Evolutionary conservation across 2,888 invertebrate species (phyloP), one percentile per base, ranked within the genome.

Genomic region (Acleris emargana): DNA sequence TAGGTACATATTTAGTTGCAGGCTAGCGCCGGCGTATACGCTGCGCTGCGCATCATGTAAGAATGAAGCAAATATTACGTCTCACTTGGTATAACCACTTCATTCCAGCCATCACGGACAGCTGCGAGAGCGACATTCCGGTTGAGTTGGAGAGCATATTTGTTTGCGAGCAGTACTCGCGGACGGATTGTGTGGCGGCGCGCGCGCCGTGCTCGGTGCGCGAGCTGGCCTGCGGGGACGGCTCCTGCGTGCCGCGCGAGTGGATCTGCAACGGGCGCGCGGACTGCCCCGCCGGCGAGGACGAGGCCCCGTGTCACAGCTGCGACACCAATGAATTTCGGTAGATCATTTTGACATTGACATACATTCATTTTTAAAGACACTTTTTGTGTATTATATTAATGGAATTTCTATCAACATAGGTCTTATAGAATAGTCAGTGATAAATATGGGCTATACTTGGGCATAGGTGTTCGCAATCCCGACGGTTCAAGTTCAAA

Each of bases 231-330:
- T 95, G 95, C 70, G 77, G 81, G 0, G 95, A 95, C 72, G 93
- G 93, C 0, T 88, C 93, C 7, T 95, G 95, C 76, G 91, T 95
- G 53, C 94, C 94, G 0, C 77, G 90, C 11, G 93, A 94, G 68
- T 95, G 95, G 94, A 84, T 94, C 54, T 95, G 95, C 75, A 95
- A 95, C 71, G 93, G 94, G 2, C 93, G 93, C 16, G 82, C 83
- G 1, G 95, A 95, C 76, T 95, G 95, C 69, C 83, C 91, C 5
- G 93, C 90, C 68, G 94, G 94, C 0, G 94, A 95, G 32, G 95
- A 95, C 71, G 95, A 95, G 75, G 78, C 83, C 2, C 83, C 91
- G 50, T 95, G 95, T 73, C 70, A 76, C 0, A 70, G 72, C 7
- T 93, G 93, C 69, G 82, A 80, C 5, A 71, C 74, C 4, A 76